Evolutionary conservation across 2,888 invertebrate species (phyloP).

Genomic region (Tachina grossa): DNA sequence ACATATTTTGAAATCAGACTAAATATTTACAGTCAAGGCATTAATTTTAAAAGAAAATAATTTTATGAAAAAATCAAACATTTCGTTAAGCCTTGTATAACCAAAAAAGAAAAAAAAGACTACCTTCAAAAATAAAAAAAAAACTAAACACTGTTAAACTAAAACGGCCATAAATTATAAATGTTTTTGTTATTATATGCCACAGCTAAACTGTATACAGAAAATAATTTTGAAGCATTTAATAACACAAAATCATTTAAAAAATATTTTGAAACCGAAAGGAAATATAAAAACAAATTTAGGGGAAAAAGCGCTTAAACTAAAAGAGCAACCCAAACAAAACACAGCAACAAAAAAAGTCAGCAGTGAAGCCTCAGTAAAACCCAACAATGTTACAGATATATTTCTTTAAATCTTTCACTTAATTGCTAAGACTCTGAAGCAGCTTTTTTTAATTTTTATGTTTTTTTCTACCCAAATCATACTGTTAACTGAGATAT

Average conservation of each 20-base stretch:
- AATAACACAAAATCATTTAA: conserved; percentile 63
- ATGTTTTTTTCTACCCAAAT: neutral
- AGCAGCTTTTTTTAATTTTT: too few relatives aligned
- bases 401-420: too few relatives aligned
- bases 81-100: conserved; percentile 4
- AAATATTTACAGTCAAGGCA: neutral
- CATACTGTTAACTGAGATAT: neutral
- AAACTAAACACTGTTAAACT: conserved; percentile 20
- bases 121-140: neutral
- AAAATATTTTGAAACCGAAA: conserved; percentile 38
- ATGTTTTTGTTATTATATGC: conserved; percentile 39
- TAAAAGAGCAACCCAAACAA: too few relatives aligned
- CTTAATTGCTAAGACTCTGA: too few relatives aligned
- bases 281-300: too few relatives aligned
- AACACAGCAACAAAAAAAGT: too few relatives aligned
- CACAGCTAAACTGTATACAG: neutral
- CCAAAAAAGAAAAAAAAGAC: neutral
- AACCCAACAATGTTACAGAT: too few relatives aligned
- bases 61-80: conserved; percentile 17
- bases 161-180: conserved; percentile 63
- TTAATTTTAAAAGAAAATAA: neutral
- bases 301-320: too few relatives aligned
- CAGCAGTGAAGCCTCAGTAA: too few relatives aligned
- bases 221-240: conserved; percentile 49
- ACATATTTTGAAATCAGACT: neutral